Evolutionary conservation across 2,888 invertebrate genomes (phyloP).

Genomic region (Rotaria magnacalcarata): DNA sequence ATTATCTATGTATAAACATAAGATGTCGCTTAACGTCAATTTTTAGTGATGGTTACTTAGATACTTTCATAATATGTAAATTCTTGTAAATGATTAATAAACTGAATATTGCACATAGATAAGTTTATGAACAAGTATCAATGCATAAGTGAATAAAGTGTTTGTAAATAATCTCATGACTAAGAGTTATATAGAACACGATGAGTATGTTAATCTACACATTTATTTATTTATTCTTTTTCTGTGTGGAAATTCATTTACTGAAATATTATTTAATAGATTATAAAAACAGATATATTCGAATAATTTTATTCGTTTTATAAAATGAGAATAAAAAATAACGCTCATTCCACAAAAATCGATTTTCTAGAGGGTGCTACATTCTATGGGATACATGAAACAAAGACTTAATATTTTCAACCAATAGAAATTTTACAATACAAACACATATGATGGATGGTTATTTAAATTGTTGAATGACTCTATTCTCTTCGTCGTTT

Average conservation of each 20-base stretch:
- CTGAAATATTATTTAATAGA: background rate
- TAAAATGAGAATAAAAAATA: background rate
- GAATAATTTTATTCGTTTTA: background rate
- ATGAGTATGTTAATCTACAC: no score
- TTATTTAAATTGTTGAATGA: conserved; percentile 26
- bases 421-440: background rate
- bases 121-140: background rate
- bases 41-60: no score
- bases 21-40: background rate
- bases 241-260: background rate
- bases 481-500: background rate
- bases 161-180: background rate
- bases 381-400: background rate
- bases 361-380: background rate
- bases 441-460: conserved; percentile 13
- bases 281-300: background rate
- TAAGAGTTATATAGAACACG: background rate
- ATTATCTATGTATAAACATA: background rate
- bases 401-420: background rate
- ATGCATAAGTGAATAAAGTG: background rate
- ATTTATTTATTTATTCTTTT: no score
- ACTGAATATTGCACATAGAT: background rate
- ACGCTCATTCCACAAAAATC: background rate
- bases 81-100: background rate
- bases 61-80: background rate